phyloP scores from a whole-genome alignment of 2,113 vertebrate genomes.

The Aphelocoma coerulescens region DNA sequence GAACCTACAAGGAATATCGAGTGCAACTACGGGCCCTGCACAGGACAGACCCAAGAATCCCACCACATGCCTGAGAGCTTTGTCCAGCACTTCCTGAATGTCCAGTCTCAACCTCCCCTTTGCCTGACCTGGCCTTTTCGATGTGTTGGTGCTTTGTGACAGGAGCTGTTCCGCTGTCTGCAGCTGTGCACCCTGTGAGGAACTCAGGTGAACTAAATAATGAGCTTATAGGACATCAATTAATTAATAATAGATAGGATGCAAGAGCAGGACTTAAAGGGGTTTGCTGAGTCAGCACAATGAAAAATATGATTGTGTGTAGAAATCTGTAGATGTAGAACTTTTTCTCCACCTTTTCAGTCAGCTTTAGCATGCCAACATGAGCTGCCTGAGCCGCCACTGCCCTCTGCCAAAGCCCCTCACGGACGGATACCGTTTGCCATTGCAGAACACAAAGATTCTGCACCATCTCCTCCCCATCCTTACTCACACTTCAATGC shows the following conservation, averaged over 20 bases:
- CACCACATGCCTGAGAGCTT: neutral
- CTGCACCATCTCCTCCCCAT: neutral
- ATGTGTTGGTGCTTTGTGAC: fast-evolving
- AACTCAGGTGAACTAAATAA: neutral
- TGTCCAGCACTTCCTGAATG: neutral
- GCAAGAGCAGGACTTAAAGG: neutral
- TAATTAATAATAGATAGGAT: conserved; percentile 28
- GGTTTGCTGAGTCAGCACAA: neutral
- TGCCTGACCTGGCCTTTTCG: fast-evolving
- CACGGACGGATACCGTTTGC: neutral
- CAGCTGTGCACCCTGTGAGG: neutral
- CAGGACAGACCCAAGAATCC: neutral
- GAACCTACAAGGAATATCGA: neutral
- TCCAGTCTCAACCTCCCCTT: neutral
- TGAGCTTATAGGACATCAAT: conserved; percentile 12
- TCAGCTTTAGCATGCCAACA: fast-evolving
- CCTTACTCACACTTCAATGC: neutral
- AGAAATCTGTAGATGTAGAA: neutral
- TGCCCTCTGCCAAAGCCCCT: neutral
- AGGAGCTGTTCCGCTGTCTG: neutral
- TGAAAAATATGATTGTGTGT: neutral
- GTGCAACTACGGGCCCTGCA: neutral
- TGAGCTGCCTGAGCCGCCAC: neutral
- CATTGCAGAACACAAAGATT: neutral
- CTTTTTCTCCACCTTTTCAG: neutral